These are phyloP conservation scores for Eristalis arbustorum DNA, from an alignment of 2,888 invertebrate genomes.

Conservation along the genomic window DNA sequence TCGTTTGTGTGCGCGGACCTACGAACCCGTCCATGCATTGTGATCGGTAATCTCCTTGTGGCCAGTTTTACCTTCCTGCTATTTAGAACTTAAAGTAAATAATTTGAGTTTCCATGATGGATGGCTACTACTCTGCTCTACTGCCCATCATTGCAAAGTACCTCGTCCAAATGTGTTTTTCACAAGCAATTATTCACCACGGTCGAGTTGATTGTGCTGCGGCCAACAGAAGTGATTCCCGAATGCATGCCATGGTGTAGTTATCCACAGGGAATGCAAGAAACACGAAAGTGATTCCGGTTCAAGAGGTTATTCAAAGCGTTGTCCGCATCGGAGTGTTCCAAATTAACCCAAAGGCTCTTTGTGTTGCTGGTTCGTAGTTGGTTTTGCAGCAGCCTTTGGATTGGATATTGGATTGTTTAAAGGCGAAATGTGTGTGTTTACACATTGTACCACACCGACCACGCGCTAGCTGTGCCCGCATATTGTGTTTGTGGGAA, in stretches of 20 bases:
- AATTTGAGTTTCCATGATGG: slow-evolving; percentile 17
- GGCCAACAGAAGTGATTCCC: background rate
- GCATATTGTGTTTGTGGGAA: slow-evolving; percentile 46
- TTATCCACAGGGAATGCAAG: slow-evolving; percentile 11
- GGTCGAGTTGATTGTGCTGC: slow-evolving; percentile 45
- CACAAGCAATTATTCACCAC: slow-evolving; percentile 55
- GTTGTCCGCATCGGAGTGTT: slow-evolving; percentile 38
- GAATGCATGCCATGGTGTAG: slow-evolving; percentile 24
- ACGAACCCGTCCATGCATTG: background rate
- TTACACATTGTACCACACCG: slow-evolving; percentile 35
- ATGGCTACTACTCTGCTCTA: slow-evolving; percentile 21
- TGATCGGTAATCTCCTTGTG: background rate
- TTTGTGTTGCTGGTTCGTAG: background rate
- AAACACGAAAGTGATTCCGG: slow-evolving; percentile 42
- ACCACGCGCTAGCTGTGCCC: slow-evolving; percentile 27
- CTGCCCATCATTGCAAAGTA: background rate
- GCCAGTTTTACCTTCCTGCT: background rate
- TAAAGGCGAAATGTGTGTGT: slow-evolving; percentile 47
- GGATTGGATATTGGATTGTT: slow-evolving; percentile 22
- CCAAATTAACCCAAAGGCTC: slow-evolving; percentile 44
- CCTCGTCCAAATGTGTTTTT: slow-evolving; percentile 27
- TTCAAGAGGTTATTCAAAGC: slow-evolving; percentile 43
- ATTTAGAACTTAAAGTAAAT: background rate
- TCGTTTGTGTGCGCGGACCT: no score
- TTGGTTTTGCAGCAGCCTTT: slow-evolving; percentile 24